Evolutionary conservation across 2,797 vertebrate species (phyloP).

Genomic region (Crocodylus rhombifer): DNA sequence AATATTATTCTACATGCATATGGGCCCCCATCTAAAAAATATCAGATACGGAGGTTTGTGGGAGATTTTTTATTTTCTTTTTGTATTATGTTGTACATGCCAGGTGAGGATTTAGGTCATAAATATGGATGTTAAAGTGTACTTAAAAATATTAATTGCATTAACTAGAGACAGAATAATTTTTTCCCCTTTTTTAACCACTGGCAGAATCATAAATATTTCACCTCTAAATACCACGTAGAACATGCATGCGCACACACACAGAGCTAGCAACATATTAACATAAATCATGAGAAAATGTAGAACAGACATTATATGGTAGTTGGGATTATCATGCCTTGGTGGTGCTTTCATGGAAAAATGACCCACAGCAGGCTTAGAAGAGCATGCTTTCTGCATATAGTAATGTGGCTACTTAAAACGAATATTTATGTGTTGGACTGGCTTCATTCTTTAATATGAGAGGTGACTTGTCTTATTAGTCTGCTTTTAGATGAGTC

Average conservation of each 20-base stretch:
- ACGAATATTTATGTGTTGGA: slow-evolving; percentile 52
- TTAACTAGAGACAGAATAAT: slow-evolving; percentile 9
- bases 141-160: not conserved
- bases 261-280: slow-evolving; percentile 4
- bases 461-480: slow-evolving; percentile 52
- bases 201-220: not conserved
- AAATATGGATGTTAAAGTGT: not conserved
- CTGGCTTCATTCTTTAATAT: slow-evolving; percentile 39
- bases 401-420: slow-evolving; percentile 63
- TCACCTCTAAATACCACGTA: not conserved
- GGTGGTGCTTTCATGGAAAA: slow-evolving; percentile 54
- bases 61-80: not conserved
- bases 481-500: slow-evolving; percentile 68
- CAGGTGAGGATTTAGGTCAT: not conserved
- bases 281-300: slow-evolving; percentile 59
- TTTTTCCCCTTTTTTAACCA: slow-evolving; percentile 2
- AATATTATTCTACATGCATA: not conserved
- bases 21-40: not conserved
- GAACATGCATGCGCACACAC: not conserved
- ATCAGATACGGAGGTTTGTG: not conserved
- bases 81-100: not conserved
- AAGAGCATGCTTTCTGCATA: slow-evolving; percentile 55
- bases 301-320: slow-evolving; percentile 66
- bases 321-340: slow-evolving; percentile 42
- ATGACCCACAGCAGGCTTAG: slow-evolving; percentile 27